These are phyloP conservation scores for Neogobius melanostomus DNA, from an alignment of 2,113 vertebrate species.

Conservation along the genomic window DNA sequence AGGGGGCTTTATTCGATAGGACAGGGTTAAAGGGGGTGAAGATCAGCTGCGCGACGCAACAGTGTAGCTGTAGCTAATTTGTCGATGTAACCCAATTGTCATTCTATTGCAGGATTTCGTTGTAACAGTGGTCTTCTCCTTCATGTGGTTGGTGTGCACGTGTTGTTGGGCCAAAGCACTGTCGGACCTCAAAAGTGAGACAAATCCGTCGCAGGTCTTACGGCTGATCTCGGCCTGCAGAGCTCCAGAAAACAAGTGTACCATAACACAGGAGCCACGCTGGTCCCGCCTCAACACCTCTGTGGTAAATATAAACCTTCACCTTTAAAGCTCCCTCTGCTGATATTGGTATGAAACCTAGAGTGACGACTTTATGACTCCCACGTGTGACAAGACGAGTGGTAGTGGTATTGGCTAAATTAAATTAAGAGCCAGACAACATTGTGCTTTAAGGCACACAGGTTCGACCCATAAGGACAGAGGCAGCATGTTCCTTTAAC, in stretches of 20 bases:
- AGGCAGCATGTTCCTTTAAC: too few species aligned
- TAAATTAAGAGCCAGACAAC: too few species aligned
- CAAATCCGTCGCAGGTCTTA: constrained; percentile 87
- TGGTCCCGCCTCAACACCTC: constrained; percentile 95
- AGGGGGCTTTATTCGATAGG: too few species aligned
- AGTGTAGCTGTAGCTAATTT: not conserved
- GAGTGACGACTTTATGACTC: too few species aligned
- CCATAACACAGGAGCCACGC: constrained; percentile 82
- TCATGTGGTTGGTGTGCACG: constrained; percentile 92
- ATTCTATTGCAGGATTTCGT: constrained; percentile 85
- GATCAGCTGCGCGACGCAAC: too few species aligned
- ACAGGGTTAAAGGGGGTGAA: too few species aligned
- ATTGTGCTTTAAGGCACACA: too few species aligned
- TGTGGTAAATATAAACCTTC: constrained; percentile 72
- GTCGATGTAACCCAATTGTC: not conserved
- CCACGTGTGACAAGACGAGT: too few species aligned
- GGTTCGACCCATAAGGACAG: too few species aligned
- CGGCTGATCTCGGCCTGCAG: constrained; percentile 92
- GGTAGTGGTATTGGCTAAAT: too few species aligned
- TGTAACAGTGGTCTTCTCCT: constrained; percentile 91
- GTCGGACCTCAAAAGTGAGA: constrained; percentile 88
- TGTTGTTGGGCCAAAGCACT: constrained; percentile 95
- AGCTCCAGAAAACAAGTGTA: constrained; percentile 86
- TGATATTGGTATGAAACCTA: too few species aligned
- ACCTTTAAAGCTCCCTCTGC: too few species aligned